Evolutionary conservation across 2,113 vertebrate species (phyloP), one percentile per base, ranked within the genome.

Genomic region (Lepus americanus): DNA sequence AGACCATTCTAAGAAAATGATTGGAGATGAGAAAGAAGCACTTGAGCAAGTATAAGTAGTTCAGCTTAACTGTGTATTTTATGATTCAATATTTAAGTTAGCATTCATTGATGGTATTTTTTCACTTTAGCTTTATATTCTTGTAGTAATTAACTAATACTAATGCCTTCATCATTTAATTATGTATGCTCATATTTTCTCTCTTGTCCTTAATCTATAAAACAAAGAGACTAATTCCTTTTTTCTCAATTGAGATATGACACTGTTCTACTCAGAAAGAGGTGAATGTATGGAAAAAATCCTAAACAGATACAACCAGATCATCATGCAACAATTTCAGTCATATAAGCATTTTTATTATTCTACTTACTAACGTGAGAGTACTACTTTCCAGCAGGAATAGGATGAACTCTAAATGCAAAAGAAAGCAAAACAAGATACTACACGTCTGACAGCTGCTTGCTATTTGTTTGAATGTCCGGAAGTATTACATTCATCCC

Each of bases 381-480:
- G 7, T 69, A 72, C 77, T 94, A 85, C 33, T 82, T 90, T 10
- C 44, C 29, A 64, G 20, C 29, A 77, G 83, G 55, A 78, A 61
- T 51, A 66, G 70, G 82, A 89, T 90, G 53, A 4, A 96, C 64
- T 91, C 74, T 92, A 97, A 95, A 94, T 94, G 93, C 66, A 95
- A 96, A 97, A 81, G 81, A 88, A 97, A 94, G 11, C 49, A 96
- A 96, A 96, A 92, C n/a, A 92, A 76, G 44, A 72, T 59, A 93
- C 66, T 92, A 23, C 29, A 84, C 67, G 67, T 82, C 31, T 87
- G 22, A 87, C 6, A 83, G 89, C 23, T 76, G 3, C 70, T 94
- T 79, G 64, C 13, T 83, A 0, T 74, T 87, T 27, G 29, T 72
- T 86, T 80, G 76, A 73, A n/a, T 51, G 53, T n/a, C 31, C 90